Evolutionary conservation across 1,140 invertebrate species (phyloP).

Genomic region (Leptopilina clavipes): DNA sequence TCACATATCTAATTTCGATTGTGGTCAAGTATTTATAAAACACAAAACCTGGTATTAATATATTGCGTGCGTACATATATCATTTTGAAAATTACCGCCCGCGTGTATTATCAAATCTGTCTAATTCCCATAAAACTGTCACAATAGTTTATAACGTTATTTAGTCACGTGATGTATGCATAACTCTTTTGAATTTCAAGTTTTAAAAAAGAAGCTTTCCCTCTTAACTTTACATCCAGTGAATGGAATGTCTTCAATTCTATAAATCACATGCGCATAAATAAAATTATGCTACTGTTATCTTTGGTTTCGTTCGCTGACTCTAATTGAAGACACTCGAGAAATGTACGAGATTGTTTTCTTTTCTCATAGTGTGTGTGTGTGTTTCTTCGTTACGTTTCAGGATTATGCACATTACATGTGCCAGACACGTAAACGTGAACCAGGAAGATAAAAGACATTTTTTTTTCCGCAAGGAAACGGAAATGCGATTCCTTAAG

Average conservation of each 20-base stretch:
- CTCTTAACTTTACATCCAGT: no score
- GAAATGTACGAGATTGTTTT: neutral
- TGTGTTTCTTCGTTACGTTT: neutral
- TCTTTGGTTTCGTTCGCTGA: neutral
- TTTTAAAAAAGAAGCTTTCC: neutral
- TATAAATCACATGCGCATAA: no score
- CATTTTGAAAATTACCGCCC: conserved; percentile 17
- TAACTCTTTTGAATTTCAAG: no score
- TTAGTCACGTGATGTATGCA: neutral
- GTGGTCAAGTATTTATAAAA: neutral
- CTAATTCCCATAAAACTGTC: conserved; percentile 31
- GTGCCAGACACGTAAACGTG: neutral
- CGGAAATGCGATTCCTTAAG: neutral
- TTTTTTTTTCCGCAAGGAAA: conserved; percentile 2
- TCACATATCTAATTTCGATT: neutral
- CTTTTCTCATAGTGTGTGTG: conserved; percentile 6
- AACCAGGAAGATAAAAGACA: conserved; percentile 23
- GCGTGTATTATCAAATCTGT: conserved; percentile 32
- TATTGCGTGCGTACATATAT: conserved; percentile 25
- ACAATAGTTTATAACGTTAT: conserved; percentile 32
- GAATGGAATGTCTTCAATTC: no score
- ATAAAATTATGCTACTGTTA: conserved; percentile 11
- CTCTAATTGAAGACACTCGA: neutral
- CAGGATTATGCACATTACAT: neutral
- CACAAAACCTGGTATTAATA: conserved; percentile 4